phyloP scores from a whole-genome alignment of 2,888 invertebrate species.

The Eutolmus rufibarbis region DNA sequence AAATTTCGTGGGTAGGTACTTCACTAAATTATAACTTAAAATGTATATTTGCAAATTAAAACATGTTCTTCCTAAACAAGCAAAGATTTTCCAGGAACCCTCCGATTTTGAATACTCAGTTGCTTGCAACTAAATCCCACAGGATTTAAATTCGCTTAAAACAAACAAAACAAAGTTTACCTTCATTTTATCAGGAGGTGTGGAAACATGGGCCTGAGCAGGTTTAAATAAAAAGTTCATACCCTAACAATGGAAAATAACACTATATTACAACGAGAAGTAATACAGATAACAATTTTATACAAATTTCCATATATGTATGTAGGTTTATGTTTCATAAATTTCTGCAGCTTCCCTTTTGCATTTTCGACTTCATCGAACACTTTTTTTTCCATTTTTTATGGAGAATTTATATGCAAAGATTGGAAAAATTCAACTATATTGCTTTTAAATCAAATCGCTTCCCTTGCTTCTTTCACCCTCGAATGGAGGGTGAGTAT shows the following conservation, averaged over 20 bases:
- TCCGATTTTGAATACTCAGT: background rate
- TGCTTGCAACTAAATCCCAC: background rate
- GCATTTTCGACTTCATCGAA: background rate
- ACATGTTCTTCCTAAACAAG: too few relatives aligned
- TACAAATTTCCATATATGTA: background rate
- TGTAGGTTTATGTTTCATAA: background rate
- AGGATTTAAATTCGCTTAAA: background rate
- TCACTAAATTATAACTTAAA: too few relatives aligned
- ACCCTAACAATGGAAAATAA: background rate
- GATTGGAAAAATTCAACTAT: background rate
- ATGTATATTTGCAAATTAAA: too few relatives aligned
- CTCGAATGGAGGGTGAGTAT: background rate
- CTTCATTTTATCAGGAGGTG: background rate
- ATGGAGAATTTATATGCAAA: background rate
- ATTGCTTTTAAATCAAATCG: background rate
- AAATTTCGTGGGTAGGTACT: too few relatives aligned
- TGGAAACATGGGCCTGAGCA: background rate
- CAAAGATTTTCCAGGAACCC: too few relatives aligned
- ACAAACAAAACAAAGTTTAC: background rate
- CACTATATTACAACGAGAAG: background rate
- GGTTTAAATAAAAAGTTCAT: background rate
- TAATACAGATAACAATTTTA: background rate
- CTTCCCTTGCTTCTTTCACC: background rate
- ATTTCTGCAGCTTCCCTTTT: background rate
- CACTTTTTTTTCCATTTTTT: background rate